phyloP scores from a whole-genome alignment of 2,113 vertebrate genomes.

The Xenopus borealis region DNA sequence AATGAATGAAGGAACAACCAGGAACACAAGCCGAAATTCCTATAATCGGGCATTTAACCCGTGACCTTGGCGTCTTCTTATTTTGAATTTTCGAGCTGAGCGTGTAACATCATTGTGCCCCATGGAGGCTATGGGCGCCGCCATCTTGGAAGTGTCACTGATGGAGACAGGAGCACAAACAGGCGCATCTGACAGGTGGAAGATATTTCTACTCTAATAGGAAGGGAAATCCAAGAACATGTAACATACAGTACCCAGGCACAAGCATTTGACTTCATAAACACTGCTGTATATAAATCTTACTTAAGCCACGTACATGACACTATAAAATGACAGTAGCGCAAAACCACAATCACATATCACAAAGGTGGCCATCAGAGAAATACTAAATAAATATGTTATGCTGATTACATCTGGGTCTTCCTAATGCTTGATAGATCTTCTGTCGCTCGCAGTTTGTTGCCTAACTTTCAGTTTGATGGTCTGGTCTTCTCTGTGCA shows the following conservation, averaged over 20 bases:
- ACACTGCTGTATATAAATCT: background rate
- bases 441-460: background rate
- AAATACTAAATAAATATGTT: background rate
- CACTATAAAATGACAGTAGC: background rate
- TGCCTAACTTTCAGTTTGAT: background rate
- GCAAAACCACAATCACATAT: background rate
- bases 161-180: too few species aligned
- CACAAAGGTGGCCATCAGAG: background rate
- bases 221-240: background rate
- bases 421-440: background rate
- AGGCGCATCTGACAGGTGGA: too few species aligned
- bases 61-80: too few species aligned
- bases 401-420: background rate
- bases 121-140: too few species aligned
- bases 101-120: too few species aligned
- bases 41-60: too few species aligned
- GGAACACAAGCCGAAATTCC: too few species aligned
- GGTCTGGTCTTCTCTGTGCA: background rate
- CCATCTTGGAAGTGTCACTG: too few species aligned
- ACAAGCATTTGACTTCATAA: background rate
- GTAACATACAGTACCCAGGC: background rate
- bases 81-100: too few species aligned
- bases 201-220: background rate
- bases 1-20: too few species aligned
- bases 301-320: background rate